A percentile compares a stretch with the other conserved stretches of the same genome.
These are phyloP conservation scores for Scaptomyza graminum DNA, from an alignment of 1,140 invertebrate species.

Conservation along the genomic window DNA sequence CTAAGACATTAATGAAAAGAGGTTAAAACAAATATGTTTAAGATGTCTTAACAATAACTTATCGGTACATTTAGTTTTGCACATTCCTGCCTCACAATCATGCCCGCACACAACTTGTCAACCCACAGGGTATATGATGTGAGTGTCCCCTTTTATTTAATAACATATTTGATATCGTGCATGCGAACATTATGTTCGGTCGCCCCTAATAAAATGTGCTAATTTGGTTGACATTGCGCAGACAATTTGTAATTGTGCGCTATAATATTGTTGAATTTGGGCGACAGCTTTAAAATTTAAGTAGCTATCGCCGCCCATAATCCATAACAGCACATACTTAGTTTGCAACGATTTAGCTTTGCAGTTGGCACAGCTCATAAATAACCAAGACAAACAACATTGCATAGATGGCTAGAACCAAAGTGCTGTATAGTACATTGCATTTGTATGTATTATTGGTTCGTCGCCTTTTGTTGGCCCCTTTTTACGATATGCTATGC, in stretches of 20 bases:
- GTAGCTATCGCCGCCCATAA: slow-evolving; percentile 31
- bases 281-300: slow-evolving; percentile 30
- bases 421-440: background rate
- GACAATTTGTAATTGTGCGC: slow-evolving; percentile 51
- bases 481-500: slow-evolving; percentile 16
- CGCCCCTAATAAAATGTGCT: slow-evolving; percentile 46
- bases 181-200: slow-evolving; percentile 29
- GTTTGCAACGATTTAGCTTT: slow-evolving; percentile 22
- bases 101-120: too few species aligned
- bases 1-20: too few species aligned
- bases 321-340: slow-evolving; percentile 12
- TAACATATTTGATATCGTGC: slow-evolving; percentile 14
- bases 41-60: too few species aligned
- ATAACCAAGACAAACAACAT: slow-evolving; percentile 6
- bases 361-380: slow-evolving; percentile 41
- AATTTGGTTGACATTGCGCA: slow-evolving; percentile 56
- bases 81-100: too few species aligned
- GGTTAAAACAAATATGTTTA: too few species aligned
- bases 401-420: slow-evolving; percentile 11
- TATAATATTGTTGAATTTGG: slow-evolving; percentile 17
- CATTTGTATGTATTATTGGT: slow-evolving; percentile 26
- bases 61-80: too few species aligned
- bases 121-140: background rate
- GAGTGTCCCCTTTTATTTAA: background rate
- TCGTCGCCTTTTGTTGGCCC: slow-evolving; percentile 32